These are phyloP conservation scores for Aegithalos caudatus DNA, from an alignment of 2,113 vertebrate species.

Conservation along the genomic window DNA sequence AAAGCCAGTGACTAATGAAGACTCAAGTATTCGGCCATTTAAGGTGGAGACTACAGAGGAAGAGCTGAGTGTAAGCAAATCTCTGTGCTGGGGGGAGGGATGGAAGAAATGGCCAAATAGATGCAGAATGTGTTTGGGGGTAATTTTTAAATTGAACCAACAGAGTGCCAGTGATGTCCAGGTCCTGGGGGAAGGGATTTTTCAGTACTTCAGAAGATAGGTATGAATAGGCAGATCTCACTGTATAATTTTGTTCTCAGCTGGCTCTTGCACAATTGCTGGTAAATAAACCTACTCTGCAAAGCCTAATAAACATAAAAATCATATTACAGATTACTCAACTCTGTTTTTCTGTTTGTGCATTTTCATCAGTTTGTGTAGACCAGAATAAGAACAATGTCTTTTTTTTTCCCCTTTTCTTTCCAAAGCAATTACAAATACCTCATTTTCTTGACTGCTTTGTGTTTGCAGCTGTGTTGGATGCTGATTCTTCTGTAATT, in stretches of 20 bases:
- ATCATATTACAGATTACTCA: not conserved
- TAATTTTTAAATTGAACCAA: not conserved
- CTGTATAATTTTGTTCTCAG: not conserved
- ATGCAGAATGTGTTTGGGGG: not conserved
- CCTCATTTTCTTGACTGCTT: slow-evolving; percentile 36
- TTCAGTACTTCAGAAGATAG: not conserved
- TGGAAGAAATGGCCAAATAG: not conserved
- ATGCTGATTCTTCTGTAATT: slow-evolving; percentile 41
- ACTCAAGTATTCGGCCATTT: slow-evolving; percentile 67
- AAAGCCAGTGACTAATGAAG: slow-evolving; percentile 41
- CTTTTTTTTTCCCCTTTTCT: not conserved
- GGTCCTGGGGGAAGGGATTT: not conserved
- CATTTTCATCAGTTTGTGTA: not conserved
- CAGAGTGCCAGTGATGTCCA: not conserved
- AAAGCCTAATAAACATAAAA: not conserved
- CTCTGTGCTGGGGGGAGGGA: not conserved
- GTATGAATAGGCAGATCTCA: not conserved
- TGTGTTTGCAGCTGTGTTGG: slow-evolving; percentile 39
- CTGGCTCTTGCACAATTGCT: not conserved
- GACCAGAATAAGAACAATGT: not conserved
- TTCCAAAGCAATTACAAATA: not conserved
- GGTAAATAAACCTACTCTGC: not conserved
- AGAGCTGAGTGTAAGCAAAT: slow-evolving; percentile 70
- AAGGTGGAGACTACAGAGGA: slow-evolving; percentile 74
- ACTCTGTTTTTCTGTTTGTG: not conserved